Evolutionary conservation across 1,140 invertebrate species (phyloP), one percentile per base, ranked within the genome.

Genomic region (Nephila pilipes): DNA sequence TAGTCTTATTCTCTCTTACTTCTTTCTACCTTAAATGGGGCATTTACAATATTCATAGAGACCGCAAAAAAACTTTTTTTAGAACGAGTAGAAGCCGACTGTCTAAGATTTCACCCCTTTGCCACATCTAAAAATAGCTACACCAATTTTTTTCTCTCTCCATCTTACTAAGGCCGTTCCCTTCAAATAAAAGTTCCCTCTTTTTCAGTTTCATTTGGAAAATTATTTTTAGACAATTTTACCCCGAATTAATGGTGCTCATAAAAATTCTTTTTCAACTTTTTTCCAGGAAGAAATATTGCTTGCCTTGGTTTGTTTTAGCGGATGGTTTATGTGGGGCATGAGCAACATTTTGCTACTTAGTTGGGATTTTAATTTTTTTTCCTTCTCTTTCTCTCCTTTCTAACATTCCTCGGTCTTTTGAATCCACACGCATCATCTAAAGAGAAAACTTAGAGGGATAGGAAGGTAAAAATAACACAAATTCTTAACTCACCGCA

Each of bases 181-280:
- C 85, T 87, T 60, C 29, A 29, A 87, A 60, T 60, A 60, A 87
- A 55, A 87, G 32, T 36, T 87, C 22, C 58, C 57, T 87, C 14
- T 83, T 57, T 55, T 55, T 32, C 57, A 58, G 18, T 87, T 87
- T 87, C 57, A 87, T 87, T 87, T 87, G 18, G 32, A 20, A 87
- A 60, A 60, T 60, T 87, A 87, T 87, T 87, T 87, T 87, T 87
- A 87, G 85, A 87, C 46, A 60, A 87, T 87, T 87, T 87, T 25
- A 22, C 57, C 32, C 32, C 85, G 85, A 36, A 60, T 87, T 87
- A 87, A 87, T 87, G 85, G 55, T 20, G 25, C 36, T 60, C 85
- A 60, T 87, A 87, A 87, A 87, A 87, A 60, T 87, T 83, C 46
- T 83, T 83, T 83, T 81, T 81, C 25, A 60, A n/a, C 14, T 87